Evolutionary conservation across 2,888 invertebrate genomes (phyloP), one percentile per base, ranked within the genome.

Genomic region (Cecidostiba fungosa): DNA sequence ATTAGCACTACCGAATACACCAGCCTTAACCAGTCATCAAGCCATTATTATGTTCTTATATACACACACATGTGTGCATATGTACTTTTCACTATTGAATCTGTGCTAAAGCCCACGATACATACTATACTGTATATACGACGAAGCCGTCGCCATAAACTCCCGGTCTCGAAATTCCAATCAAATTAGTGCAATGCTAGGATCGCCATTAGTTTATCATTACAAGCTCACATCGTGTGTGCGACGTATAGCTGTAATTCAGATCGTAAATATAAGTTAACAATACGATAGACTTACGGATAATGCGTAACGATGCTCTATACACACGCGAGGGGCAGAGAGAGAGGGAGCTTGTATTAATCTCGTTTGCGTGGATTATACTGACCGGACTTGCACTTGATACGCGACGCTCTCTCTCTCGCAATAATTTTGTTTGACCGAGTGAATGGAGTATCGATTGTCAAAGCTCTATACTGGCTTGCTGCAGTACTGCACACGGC

Each of bases 201-300:
- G 29, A 76, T 54, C 32, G 54, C 54, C 32, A 62, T 59, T 77
- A 77, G 77, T 77, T 77, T 77, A 39, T 77, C 77, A 23, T 77
- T 77, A 23, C 39, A 39, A 1, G n/a, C 36, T 8, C 50, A 50
- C 32, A 77, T 59, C 62, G 77, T 43, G 12, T 1, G 26, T 8
- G 54, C 54, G 23, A 23, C 54, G 23, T 59, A 12, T 43, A 77
- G 59, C 29, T 62, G 54, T 77, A 77, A 50, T 62, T 77, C 54
- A 62, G 62, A n/a, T 19, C 59, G 14, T 62, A 77, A 77, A 77
- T 77, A 62, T 59, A 77, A 77, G 36, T 77, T 77, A 36, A 72
- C 39, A 66, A 66, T 66, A 29, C 66, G 66, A 29, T 66, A 66
- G 66, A 66, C 66, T 26, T 66, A 66, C 66, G 66, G 66, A 66